Conservation (phyloP, 2,113 vertebrate species). For the Gadus macrocephalus region DNA sequence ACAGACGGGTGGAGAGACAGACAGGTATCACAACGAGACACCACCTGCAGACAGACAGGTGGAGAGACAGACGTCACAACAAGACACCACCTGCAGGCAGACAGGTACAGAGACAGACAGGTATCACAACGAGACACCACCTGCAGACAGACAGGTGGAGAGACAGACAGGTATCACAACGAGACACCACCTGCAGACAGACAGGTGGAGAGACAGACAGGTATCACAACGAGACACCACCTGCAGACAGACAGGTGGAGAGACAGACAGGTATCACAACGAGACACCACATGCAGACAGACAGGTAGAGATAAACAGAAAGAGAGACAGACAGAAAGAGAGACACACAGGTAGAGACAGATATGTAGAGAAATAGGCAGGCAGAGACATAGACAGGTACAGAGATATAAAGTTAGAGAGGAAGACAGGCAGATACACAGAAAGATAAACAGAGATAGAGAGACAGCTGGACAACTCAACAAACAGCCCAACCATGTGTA, state of each 20-base stretch:
- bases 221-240: slow-evolving; percentile 51
- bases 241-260: slow-evolving; percentile 25
- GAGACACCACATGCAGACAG: slow-evolving; percentile 43
- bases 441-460: background rate
- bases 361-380: background rate
- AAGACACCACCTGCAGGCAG: background rate
- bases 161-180: slow-evolving; percentile 54
- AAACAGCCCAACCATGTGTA: background rate
- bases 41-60: slow-evolving; percentile 33
- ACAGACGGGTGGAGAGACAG: background rate
- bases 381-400: background rate
- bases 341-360: background rate
- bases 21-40: too few species aligned
- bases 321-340: background rate
- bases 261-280: slow-evolving; percentile 54
- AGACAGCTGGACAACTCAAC: too few species aligned
- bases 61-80: background rate
- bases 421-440: background rate
- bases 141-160: slow-evolving; percentile 20
- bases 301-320: background rate
- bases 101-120: too few species aligned
- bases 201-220: slow-evolving; percentile 28
- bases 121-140: slow-evolving; percentile 55
- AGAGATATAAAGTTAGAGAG: background rate
- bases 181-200: slow-evolving; percentile 41